These are phyloP conservation scores for Koerneria pararmatus DNA, from an alignment of 2,888 invertebrate species.

Conservation along the genomic window DNA sequence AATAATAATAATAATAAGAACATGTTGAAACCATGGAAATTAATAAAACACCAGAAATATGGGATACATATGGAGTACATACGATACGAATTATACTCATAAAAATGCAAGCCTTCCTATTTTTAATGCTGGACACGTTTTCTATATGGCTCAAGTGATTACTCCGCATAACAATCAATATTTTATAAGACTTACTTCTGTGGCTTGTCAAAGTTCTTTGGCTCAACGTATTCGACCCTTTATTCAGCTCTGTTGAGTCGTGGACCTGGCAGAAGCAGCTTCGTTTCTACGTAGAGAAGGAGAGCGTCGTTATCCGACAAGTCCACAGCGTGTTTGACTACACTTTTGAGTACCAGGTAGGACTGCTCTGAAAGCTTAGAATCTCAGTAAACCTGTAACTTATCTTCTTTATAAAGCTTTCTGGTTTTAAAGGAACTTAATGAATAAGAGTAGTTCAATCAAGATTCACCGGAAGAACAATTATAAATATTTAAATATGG, in stretches of 20 bases:
- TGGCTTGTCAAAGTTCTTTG: not conserved
- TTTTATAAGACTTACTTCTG: not conserved
- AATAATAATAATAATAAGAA: not conserved
- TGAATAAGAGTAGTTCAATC: no score
- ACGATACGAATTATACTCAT: no score
- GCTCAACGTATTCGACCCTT: not conserved
- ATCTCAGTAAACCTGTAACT: no score
- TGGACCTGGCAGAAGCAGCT: slow-evolving; percentile 96
- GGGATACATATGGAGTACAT: no score
- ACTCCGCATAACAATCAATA: no score
- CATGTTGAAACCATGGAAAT: not conserved
- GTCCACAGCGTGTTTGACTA: slow-evolving; percentile 90
- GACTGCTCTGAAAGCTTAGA: not conserved
- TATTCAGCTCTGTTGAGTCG: slow-evolving; percentile 60
- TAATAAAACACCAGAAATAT: slow-evolving; percentile 16
- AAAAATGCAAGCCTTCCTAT: no score
- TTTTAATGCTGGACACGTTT: no score
- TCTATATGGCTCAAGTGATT: no score
- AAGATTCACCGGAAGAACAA: not conserved
- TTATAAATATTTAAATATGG: not conserved
- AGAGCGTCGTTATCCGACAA: slow-evolving; percentile 74
- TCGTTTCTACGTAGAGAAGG: slow-evolving; percentile 62
- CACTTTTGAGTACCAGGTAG: slow-evolving; percentile 86
- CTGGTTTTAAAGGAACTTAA: no score
- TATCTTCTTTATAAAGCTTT: no score